Percentiles rank a stretch among this genome's conserved stretches.
These are phyloP conservation scores for Gymnorhina tibicen DNA, from an alignment of 2,113 vertebrate genomes.

Conservation along the genomic window DNA sequence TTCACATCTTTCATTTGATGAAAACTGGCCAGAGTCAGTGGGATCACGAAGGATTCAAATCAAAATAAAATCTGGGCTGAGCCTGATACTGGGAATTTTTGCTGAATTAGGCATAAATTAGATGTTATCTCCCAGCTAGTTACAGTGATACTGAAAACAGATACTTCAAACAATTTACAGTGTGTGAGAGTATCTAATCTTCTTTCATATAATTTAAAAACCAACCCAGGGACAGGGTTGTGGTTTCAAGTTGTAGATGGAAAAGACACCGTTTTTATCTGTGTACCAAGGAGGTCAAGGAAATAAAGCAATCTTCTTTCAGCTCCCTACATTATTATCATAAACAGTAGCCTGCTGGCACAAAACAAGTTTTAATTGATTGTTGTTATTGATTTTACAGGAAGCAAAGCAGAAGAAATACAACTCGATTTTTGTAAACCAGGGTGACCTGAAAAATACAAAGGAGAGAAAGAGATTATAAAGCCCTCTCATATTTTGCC, in stretches of 20 bases:
- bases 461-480: neutral
- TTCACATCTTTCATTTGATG: neutral
- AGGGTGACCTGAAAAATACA: conserved; percentile 51
- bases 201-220: conserved; percentile 3
- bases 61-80: neutral
- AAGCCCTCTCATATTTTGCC: neutral
- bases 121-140: conserved; percentile 34
- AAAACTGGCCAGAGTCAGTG: neutral
- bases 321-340: neutral
- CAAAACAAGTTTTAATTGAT: conserved; percentile 24
- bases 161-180: conserved; percentile 12
- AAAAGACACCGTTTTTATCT: neutral
- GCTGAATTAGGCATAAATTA: conserved; percentile 45
- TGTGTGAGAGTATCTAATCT: neutral
- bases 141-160: conserved; percentile 26
- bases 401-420: conserved; percentile 39
- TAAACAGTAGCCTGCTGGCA: conserved; percentile 26
- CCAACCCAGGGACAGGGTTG: neutral
- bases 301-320: neutral
- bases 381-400: conserved; percentile 24
- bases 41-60: neutral
- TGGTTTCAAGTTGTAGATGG: neutral
- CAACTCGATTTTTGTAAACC: conserved; percentile 7
- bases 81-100: conserved; percentile 10
- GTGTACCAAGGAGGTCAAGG: neutral